Percentiles rank a stretch among this genome's conserved stretches.
Conservation (phyloP, 2,113 vertebrate genomes). For the Scomber japonicus region DNA sequence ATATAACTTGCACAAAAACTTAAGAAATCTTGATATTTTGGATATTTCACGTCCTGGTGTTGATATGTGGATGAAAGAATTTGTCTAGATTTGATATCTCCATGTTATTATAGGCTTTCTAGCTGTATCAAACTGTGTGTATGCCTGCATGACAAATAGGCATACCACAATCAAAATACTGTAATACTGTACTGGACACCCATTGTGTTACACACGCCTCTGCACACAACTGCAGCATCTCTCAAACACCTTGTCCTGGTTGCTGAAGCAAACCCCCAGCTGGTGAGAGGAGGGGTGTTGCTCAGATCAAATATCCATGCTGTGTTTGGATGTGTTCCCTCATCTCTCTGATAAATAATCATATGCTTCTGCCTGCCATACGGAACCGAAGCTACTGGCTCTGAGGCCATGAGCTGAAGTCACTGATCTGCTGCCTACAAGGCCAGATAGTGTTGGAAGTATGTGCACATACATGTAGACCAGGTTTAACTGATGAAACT, state of each 20-base stretch:
- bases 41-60: neutral
- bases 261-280: constrained; percentile 34
- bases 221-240: constrained; percentile 1
- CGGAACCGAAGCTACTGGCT: constrained; percentile 21
- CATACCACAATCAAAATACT: neutral
- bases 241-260: constrained; percentile 4
- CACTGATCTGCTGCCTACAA: constrained; percentile 43
- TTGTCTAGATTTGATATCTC: constrained; percentile 30
- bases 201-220: neutral
- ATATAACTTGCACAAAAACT: neutral
- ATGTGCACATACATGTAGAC: constrained; percentile 1
- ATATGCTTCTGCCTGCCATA: constrained; percentile 29
- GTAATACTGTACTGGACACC: neutral
- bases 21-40: neutral
- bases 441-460: neutral
- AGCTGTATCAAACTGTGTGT: too few species aligned
- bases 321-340: constrained; percentile 54
- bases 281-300: constrained; percentile 11
- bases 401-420: constrained; percentile 24
- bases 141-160: neutral
- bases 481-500: neutral
- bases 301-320: constrained; percentile 64
- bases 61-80: constrained; percentile 12
- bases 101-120: constrained; percentile 20
- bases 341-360: constrained; percentile 61